Base-by-base conservation (phyloP, 2,797 vertebrate genomes). In the Cirrhinus molitorella region DNA sequence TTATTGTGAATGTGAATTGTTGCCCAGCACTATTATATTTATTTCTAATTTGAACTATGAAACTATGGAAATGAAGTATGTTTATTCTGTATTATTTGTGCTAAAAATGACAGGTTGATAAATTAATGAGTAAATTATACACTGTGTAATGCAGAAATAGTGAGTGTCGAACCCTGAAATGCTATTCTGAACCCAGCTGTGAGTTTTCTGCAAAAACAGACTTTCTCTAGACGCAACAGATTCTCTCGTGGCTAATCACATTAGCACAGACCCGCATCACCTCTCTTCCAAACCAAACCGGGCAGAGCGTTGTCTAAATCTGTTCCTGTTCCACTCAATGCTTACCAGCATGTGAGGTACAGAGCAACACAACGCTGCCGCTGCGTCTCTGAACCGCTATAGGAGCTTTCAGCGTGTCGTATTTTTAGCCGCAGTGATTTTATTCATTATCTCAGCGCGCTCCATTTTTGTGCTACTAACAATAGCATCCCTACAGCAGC, bases 211-310 rank as follows among this genome's bases (percentile, higher is more conserved):
- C 0, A 4, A 19, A 2, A 28, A 5, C 43, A 71, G 68, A 49
- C 23, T 49, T 31, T 53, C 19, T 73, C 17, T 34, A 51, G 25
- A 8, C 71, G n/a, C 47, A 51, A 51, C 70, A 53, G 8, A 53
- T 40, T n/a, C 74, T 65, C 83, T 84, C 14, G 19, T 84, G 70
- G 68, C 17, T 79, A 67, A 74, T 81, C 68, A 76, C 43, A 43
- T 81, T 88, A 88, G 31, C 85, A 59, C 90, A 85, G 80, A 70
- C 28, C 86, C 88, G 77, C 68, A 89, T 81, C 90, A 91, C 89
- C 85, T 53, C 9, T 63, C 79, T 90, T 90, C 92, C 90, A 83
- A 89, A 88, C 76, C 88, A 89, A 92, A 91, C 87, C 89, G 89
- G 90, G 88, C 89, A 45, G 81, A 77, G 67, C 79, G 51, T 21